Evolutionary conservation across 1,140 invertebrate species (phyloP), one percentile per base, ranked within the genome.

Genomic region (Zophobas morio): DNA sequence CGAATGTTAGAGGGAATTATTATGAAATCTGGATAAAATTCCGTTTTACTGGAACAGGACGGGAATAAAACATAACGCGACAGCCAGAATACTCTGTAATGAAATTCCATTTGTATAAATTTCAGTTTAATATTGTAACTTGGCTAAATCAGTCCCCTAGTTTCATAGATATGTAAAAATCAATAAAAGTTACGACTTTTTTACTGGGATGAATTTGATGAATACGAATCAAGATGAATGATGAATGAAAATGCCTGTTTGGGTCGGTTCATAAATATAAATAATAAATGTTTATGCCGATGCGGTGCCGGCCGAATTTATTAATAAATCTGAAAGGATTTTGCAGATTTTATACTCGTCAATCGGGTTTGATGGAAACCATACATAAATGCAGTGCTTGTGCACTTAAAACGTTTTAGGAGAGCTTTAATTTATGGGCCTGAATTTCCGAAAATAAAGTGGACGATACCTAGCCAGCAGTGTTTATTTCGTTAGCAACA

Each of bases 221-320:
- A 66, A 66, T 66, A 66, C 37, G 39, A 66, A 66, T 63, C 36
- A 63, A 63, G 57, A 63, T 57, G 35, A 34, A 57, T 60, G 56
- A 60, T 66, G 39, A 66, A 66, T 66, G 60, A 66, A 66, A 66
- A 66, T 66, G 42, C 60, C 32, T n/a, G 60, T 66, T 66, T 66
- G 6, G 39, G 60, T 66, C 35, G 5, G 39, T n/a, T 32, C 60
- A 66, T 66, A 66, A 63, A 63, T 63, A 63, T 39, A 63, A 66
- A 66, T 66, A 66, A 66, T 66, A 60, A 60, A 66, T 66, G 40
- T 66, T 20, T 66, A 66, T 66, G 40, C n/a, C 51, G 51, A 54
- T 54, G 32, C 34, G 20, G 34, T 57, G 35, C 34, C 54, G 34
- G 4, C n/a, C 56, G 6, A 63, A 63, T 63, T 63, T 63, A 63